These are phyloP conservation scores for Trachelus stipa DNA, from an alignment of 2,888 invertebrate species.

Conservation along the genomic window DNA sequence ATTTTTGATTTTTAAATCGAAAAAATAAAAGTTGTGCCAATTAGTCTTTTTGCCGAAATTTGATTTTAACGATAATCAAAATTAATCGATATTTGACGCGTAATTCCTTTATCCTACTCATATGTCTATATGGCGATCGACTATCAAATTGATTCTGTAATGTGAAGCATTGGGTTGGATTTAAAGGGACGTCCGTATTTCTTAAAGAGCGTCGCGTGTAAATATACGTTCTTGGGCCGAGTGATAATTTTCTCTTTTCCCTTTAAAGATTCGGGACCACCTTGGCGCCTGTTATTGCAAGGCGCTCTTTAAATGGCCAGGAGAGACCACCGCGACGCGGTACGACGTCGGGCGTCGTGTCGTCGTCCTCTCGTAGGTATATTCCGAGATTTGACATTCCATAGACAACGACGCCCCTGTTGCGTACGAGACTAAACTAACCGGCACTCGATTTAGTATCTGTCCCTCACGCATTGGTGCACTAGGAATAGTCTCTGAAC, in stretches of 20 bases:
- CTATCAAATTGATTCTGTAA: no score
- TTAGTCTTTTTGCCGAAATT: neutral
- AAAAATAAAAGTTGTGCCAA: no score
- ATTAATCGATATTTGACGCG: neutral
- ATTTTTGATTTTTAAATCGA: no score
- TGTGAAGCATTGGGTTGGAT: neutral
- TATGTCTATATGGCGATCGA: neutral
- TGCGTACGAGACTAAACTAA: neutral
- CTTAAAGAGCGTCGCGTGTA: neutral
- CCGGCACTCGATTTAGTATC: neutral
- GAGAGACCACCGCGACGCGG: constrained; percentile 42
- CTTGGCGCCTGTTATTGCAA: constrained; percentile 39
- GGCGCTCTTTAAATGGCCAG: constrained; percentile 37
- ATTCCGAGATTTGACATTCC: constrained; percentile 16
- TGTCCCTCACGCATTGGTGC: constrained; percentile 21
- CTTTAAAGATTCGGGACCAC: constrained; percentile 41
- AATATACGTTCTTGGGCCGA: neutral
- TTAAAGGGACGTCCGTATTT: neutral
- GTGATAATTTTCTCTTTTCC: neutral
- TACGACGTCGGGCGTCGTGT: neutral
- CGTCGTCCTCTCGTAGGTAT: neutral
- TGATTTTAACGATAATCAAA: neutral
- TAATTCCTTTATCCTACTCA: neutral
- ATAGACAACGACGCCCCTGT: neutral
- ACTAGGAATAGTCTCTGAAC: constrained; percentile 21